Conservation (phyloP, 2,113 vertebrate species). For the Cynocephalus volans region DNA sequence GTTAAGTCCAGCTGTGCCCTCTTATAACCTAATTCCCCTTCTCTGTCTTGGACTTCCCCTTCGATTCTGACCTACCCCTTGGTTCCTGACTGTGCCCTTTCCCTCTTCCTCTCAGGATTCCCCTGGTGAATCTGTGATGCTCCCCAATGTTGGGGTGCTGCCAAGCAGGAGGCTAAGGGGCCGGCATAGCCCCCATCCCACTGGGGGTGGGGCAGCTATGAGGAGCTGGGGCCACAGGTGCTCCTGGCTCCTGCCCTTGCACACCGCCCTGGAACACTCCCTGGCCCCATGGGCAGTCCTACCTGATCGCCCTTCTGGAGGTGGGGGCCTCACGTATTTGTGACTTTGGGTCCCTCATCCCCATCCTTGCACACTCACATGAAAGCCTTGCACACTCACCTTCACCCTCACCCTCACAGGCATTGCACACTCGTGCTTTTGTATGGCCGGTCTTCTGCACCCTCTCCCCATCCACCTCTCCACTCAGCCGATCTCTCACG, state of each 20-base stretch:
- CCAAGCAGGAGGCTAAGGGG: slow-evolving; percentile 83
- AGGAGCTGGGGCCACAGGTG: slow-evolving; percentile 56
- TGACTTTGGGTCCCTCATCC: slow-evolving; percentile 66
- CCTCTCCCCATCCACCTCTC: background rate
- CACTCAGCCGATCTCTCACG: background rate
- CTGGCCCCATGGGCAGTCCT: slow-evolving; percentile 62
- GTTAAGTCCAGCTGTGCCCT: slow-evolving; percentile 47
- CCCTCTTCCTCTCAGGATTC: slow-evolving; percentile 89
- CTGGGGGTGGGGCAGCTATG: slow-evolving; percentile 72
- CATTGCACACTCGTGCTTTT: slow-evolving; percentile 55
- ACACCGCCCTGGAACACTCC: slow-evolving; percentile 84
- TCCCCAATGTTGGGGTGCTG: slow-evolving; percentile 75
- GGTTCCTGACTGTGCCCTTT: slow-evolving; percentile 79
- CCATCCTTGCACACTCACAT: slow-evolving; percentile 79
- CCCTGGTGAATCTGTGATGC: slow-evolving; percentile 92
- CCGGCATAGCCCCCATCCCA: slow-evolving; percentile 70
- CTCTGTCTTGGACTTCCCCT: slow-evolving; percentile 33
- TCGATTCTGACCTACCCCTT: background rate
- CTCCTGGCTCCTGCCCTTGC: slow-evolving; percentile 70
- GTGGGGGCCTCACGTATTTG: slow-evolving; percentile 66
- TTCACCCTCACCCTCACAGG: slow-evolving; percentile 45
- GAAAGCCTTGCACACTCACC: slow-evolving; percentile 80
- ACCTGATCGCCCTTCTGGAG: slow-evolving; percentile 54
- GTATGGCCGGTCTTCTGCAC: slow-evolving; percentile 1
- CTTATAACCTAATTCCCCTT: background rate